Conservation (phyloP, 2,888 invertebrate genomes). For the Chrysina gloriosa region DNA sequence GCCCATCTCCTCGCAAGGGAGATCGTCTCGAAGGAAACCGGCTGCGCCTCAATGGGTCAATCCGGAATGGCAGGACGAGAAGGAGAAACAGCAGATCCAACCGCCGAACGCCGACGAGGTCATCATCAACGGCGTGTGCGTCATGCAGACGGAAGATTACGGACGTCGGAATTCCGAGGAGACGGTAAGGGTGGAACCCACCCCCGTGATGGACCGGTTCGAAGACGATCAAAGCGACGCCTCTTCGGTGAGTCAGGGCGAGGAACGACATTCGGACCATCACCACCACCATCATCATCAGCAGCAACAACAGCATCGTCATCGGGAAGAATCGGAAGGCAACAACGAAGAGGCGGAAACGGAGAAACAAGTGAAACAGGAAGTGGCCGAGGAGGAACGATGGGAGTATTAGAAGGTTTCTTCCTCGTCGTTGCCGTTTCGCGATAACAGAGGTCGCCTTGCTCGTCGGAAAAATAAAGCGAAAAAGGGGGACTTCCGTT, state of each 20-base stretch:
- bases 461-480: neutral
- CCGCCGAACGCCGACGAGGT: conserved; percentile 76
- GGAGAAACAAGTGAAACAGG: conserved; percentile 56
- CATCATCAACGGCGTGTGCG: conserved; percentile 94
- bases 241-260: conserved; percentile 62
- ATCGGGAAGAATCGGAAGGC: conserved; percentile 50
- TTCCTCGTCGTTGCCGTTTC: conserved; percentile 44
- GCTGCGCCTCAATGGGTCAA: conserved; percentile 98
- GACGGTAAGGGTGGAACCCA: conserved; percentile 82
- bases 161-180: conserved; percentile 70
- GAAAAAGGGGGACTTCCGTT: conserved; percentile 20
- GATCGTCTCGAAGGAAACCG: conserved; percentile 87
- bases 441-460: conserved; percentile 18
- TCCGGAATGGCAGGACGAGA: conserved; percentile 87
- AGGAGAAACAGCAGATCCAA: conserved; percentile 63
- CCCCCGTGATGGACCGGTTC: conserved; percentile 75
- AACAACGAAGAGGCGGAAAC: conserved; percentile 46
- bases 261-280: conserved; percentile 43
- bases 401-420: conserved; percentile 69
- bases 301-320: conserved; percentile 17
- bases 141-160: conserved; percentile 87
- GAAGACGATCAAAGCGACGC: conserved; percentile 69
- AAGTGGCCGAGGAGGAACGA: conserved; percentile 68
- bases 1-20: conserved; percentile 52
- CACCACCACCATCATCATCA: conserved; percentile 32